A percentile compares a stretch with the other conserved stretches of the same genome.
Conservation (phyloP, 2,888 invertebrate species). For the Prosapia bicincta region DNA sequence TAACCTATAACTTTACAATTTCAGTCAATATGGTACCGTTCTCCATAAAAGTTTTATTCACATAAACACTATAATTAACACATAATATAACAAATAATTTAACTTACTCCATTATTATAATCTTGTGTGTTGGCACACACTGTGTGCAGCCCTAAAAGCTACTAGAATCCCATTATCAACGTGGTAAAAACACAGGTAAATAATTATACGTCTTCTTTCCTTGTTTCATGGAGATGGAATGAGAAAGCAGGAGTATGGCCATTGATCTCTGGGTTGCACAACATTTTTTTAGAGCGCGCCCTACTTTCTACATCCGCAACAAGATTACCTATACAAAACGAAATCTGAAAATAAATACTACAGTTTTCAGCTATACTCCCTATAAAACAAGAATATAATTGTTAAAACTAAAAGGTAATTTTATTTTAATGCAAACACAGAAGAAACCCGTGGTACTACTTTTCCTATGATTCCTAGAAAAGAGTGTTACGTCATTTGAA, state of each 20-base stretch:
- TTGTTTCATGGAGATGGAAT: slow-evolving; percentile 46
- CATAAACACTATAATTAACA: too few relatives aligned
- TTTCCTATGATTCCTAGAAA: not conserved
- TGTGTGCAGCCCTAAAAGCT: slow-evolving; percentile 61
- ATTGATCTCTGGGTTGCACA: not conserved
- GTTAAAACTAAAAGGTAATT: too few relatives aligned
- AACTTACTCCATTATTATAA: slow-evolving; percentile 64
- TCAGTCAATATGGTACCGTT: not conserved
- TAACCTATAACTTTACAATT: not conserved
- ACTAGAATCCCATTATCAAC: slow-evolving; percentile 73
- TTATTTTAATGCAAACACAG: too few relatives aligned
- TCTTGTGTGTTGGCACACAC: slow-evolving; percentile 65
- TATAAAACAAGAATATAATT: too few relatives aligned
- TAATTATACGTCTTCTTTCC: slow-evolving; percentile 45
- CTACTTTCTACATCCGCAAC: not conserved
- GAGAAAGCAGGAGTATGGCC: slow-evolving; percentile 29
- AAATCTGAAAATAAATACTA: too few relatives aligned
- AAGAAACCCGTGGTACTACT: not conserved
- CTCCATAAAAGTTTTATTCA: too few relatives aligned
- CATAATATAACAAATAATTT: not conserved
- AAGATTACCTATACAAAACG: too few relatives aligned
- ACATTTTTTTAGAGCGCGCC: not conserved
- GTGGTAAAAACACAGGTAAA: slow-evolving; percentile 52
- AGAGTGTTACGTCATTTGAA: not conserved
- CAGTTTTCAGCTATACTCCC: too few relatives aligned